Evolutionary conservation across 1,140 invertebrate genomes (phyloP).

Genomic region (Philopotamus ludificatus): DNA sequence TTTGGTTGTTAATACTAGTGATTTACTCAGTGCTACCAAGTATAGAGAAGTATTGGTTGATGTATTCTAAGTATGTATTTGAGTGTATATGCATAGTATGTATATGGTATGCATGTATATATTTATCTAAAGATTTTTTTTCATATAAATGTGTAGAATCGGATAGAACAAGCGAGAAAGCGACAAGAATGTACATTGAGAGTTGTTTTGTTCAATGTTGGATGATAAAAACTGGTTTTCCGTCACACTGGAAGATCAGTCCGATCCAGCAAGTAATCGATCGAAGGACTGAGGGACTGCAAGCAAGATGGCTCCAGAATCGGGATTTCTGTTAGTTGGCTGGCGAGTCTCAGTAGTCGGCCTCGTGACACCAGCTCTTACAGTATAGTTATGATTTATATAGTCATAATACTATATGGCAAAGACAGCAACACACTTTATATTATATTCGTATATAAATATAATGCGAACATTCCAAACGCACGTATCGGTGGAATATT

Average conservation of each 20-base stretch:
- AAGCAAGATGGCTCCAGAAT: constrained; percentile 31
- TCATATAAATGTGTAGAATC: too few relatives aligned
- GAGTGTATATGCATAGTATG: too few relatives aligned
- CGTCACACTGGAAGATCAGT: constrained; percentile 39
- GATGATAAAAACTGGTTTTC: constrained; percentile 27
- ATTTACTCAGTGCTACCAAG: too few relatives aligned
- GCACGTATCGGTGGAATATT: not conserved
- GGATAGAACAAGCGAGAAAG: constrained; percentile 10
- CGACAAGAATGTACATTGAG: constrained; percentile 24
- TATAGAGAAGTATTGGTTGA: too few relatives aligned
- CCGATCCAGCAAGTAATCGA: constrained; percentile 31
- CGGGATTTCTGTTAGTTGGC: constrained; percentile 32
- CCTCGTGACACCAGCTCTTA: constrained; percentile 30
- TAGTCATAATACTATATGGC: not conserved
- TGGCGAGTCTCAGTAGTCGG: constrained; percentile 31
- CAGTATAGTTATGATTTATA: constrained; percentile 36
- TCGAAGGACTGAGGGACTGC: constrained; percentile 29
- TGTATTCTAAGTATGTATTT: too few relatives aligned
- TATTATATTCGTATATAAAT: not conserved
- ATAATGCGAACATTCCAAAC: not conserved
- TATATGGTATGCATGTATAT: too few relatives aligned
- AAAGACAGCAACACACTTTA: constrained; percentile 42
- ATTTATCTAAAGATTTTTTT: too few relatives aligned
- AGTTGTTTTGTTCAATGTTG: constrained; percentile 30
- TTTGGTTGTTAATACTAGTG: too few relatives aligned